Conservation (phyloP, 64 coral and sea anemone genomes). For the Montipora capricornis region DNA sequence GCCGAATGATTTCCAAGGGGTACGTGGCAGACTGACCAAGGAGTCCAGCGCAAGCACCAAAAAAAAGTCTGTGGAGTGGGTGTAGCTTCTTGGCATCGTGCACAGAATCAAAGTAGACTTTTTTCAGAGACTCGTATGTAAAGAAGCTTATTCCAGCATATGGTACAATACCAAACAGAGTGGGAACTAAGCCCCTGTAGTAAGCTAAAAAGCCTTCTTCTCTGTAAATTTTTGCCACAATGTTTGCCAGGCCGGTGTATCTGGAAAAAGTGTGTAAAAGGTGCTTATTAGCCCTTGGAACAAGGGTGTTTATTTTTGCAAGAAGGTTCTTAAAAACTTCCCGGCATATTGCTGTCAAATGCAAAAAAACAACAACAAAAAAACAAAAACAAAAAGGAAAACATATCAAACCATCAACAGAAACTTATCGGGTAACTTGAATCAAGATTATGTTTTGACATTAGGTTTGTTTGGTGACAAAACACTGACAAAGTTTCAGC, state of each 20-base stretch:
- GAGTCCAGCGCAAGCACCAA: conserved; percentile 93
- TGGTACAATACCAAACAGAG: conserved; percentile 84
- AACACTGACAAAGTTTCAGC: no score
- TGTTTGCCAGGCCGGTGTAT: conserved; percentile 79
- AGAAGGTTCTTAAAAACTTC: no score
- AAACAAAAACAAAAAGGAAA: no score
- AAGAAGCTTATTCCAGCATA: conserved; percentile 97
- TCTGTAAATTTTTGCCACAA: conserved; percentile 84
- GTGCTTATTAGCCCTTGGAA: no score
- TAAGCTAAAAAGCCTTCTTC: conserved; percentile 82
- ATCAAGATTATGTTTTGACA: no score
- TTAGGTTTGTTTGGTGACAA: no score
- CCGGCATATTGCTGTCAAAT: no score
- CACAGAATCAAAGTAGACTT: conserved; percentile 68
- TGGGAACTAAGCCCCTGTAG: conserved; percentile 86
- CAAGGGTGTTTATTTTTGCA: no score
- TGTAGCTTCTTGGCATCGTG: conserved; percentile 48
- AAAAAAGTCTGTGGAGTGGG: conserved; percentile 83
- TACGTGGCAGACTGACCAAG: conserved; percentile 91
- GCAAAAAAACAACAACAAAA: no score
- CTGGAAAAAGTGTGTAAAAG: conserved; percentile 37
- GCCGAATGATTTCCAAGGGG: conserved; percentile 91
- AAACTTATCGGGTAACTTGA: no score
- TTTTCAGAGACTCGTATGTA: conserved; percentile 94
- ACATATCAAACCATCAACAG: no score